Evolutionary conservation across 1,140 invertebrate species (phyloP).

Genomic region (Acromyrmex echinatior): DNA sequence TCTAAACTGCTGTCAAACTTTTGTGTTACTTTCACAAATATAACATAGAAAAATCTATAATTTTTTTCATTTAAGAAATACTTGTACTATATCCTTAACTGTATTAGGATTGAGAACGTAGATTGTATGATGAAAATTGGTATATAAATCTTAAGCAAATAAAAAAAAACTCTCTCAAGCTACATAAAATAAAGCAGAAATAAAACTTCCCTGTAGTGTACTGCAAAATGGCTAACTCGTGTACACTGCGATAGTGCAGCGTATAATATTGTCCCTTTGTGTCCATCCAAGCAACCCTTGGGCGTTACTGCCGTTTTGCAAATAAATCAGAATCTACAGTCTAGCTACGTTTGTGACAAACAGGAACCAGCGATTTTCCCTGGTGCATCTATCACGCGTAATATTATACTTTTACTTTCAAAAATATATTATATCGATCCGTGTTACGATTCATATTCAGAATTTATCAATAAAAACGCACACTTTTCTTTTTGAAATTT

Average conservation of each 20-base stretch:
- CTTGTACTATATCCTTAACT: too few relatives aligned
- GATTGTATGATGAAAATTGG: not conserved
- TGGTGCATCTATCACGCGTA: too few relatives aligned
- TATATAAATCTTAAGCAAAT: constrained; percentile 15
- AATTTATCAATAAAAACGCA: too few relatives aligned
- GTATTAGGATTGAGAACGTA: not conserved
- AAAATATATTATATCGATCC: constrained; percentile 12
- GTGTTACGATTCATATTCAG: not conserved
- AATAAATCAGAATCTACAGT: constrained; percentile 44
- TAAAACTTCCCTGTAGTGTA: not conserved
- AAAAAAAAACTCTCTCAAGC: constrained; percentile 6
- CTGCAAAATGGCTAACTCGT: constrained; percentile 33
- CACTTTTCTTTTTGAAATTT: too few relatives aligned
- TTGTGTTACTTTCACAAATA: too few relatives aligned
- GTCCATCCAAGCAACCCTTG: constrained; percentile 36
- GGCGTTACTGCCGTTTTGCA: constrained; percentile 33
- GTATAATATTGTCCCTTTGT: constrained; percentile 40
- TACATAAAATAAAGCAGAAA: constrained; percentile 8
- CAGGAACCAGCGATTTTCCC: not conserved
- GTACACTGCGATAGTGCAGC: not conserved
- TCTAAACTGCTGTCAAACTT: too few relatives aligned
- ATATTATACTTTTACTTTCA: not conserved
- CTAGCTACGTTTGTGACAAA: constrained; percentile 13
- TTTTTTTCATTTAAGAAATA: too few relatives aligned
- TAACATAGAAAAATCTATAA: too few relatives aligned